Evolutionary conservation across 2,888 invertebrate genomes (phyloP), one percentile per base, ranked within the genome.

Genomic region (Lithophane semibrunnea): DNA sequence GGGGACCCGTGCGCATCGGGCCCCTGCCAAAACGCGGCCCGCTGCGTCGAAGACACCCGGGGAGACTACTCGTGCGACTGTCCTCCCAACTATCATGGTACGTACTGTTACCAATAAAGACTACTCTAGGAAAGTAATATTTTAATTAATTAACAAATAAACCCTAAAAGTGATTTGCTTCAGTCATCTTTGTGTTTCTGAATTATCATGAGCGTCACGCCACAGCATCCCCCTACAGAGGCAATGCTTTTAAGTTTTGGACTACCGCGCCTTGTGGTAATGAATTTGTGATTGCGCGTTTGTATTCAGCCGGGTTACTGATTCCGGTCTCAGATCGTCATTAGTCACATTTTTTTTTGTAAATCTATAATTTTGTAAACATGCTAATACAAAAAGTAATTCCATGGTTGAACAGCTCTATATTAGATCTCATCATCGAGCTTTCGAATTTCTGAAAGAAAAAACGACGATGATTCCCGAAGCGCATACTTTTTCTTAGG

Each of bases 41-140:
- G 85, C 77, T 92, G 98, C 89, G 92, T 94, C 21, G 97, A 98
- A 89, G 97, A 98, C 91, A 92, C 95, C 21, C 96, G 97, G 42
- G 98, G 98, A 2, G 97, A 98, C 88, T 98, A 97, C 93, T 95
- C 96, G 54, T 99, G 99, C 91, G 94, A 95, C 73, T 99, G 99
- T 91, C 94, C 96, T 16, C 95, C 97, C 7, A 97, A 98, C 82
- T 98, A 97, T 90, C 97, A 97, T 47, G 98, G 98, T 91, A 86
- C 73, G 65, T 44, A 24, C n/a, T 21, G 9, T 44, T 16, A 47
- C 10, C 8, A 52, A 52, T 18, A 52, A 52, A n/a, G n/a, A 21
- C 47, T 12, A 18, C n/a, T 65, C n/a, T 24, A 65, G 16, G 58
- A 58, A 24, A 24, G 2, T 12, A 4, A 56, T 56, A 12, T 21